Evolutionary conservation across 2,113 vertebrate genomes (phyloP).

Genomic region (Caranx melampygus): DNA sequence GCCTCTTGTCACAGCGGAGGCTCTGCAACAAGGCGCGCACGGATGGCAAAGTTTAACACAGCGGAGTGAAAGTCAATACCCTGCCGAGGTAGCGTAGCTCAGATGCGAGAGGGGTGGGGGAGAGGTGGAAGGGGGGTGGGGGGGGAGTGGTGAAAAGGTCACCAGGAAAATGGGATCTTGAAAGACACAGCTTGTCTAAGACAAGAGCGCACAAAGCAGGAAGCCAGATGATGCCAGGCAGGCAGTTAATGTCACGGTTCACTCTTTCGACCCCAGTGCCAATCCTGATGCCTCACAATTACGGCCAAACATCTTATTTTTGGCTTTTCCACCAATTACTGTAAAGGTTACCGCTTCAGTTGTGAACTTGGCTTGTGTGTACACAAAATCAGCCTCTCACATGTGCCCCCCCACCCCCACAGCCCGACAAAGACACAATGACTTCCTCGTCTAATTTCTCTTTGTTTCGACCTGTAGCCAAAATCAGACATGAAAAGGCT

Average conservation of each 20-base stretch:
- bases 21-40: slow-evolving; percentile 30
- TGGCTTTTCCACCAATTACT: slow-evolving; percentile 60
- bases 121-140: background rate
- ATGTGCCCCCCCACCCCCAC: background rate
- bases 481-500: slow-evolving; percentile 73
- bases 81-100: slow-evolving; percentile 52
- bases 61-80: slow-evolving; percentile 66
- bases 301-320: slow-evolving; percentile 58
- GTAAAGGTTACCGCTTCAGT: slow-evolving; percentile 64
- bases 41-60: slow-evolving; percentile 59
- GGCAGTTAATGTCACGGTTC: slow-evolving; percentile 71
- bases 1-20: slow-evolving; percentile 52
- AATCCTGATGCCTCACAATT: slow-evolving; percentile 60
- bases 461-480: slow-evolving; percentile 64
- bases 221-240: slow-evolving; percentile 43
- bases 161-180: slow-evolving; percentile 51
- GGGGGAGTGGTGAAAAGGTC: slow-evolving; percentile 67
- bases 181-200: slow-evolving; percentile 57
- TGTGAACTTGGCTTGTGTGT: slow-evolving; percentile 20
- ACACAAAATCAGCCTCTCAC: slow-evolving; percentile 45
- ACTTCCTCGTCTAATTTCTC: slow-evolving; percentile 49
- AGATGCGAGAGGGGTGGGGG: slow-evolving; percentile 22
- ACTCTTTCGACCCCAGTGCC: slow-evolving; percentile 54
- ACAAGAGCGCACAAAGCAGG: slow-evolving; percentile 37
- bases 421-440: slow-evolving; percentile 30